Evolutionary conservation across 2,113 vertebrate species (phyloP), one percentile per base, ranked within the genome.

Genomic region (Corydoras sp.): DNA sequence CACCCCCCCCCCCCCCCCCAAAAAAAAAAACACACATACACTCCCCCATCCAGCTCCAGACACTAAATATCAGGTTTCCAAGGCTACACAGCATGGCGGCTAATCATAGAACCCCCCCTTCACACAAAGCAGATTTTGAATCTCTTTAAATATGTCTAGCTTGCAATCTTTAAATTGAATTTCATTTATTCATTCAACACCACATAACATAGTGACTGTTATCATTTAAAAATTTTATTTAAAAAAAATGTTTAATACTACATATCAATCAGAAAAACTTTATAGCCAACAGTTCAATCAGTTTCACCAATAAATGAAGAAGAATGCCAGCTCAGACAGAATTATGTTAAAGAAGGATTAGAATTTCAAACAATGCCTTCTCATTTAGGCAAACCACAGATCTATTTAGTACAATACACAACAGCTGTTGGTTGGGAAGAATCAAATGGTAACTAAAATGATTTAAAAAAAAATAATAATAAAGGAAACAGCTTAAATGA

Each of bases 11-110:
- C 51, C 51, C 51, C 7, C 15, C 53, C 15, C 61, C n/a, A 68
- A 68, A 67, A 67, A 43, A 56, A 56, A 56, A 56, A 14, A 56
- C 54, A 60, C 18, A 60, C 68, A 54, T 24, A 71, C 67, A 68
- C 68, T 51, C 50, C 43, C 64, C 69, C 63, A 30, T 66, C 69
- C 65, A 24, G 58, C 66, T 73, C 50, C 62, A 69, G 61, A 60
- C 65, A 55, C 78, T 73, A 78, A 82, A 76, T 71, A 80, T 85
- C 83, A 74, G 69, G 69, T 86, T 83, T 85, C 85, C 82, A 84
- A 58, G 81, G 86, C 65, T 79, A 81, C 83, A 81, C 78, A 76
- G 82, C 72, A 76, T 83, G 80, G 62, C 60, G 74, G 76, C 76
- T 77, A 84, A 83, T 81, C 78, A 80, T 3, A 78, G 75, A 24